phyloP scores from a whole-genome alignment of 2,888 invertebrate species.

The Halocaridina rubra region DNA sequence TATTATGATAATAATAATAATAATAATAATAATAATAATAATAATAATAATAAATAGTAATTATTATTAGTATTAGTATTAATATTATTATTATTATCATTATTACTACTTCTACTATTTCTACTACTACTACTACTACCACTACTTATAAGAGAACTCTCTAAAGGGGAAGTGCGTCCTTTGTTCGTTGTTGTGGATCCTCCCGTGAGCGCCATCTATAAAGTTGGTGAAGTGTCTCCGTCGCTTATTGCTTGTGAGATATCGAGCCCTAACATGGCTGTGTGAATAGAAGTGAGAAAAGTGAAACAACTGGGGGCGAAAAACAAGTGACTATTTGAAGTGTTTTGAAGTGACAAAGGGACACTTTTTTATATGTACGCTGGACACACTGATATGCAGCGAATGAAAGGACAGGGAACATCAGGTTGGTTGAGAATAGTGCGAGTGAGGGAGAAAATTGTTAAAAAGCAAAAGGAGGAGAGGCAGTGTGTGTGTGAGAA shows the following conservation, averaged over 20 bases:
- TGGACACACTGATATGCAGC: conserved; percentile 63
- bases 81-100: no score
- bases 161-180: no score
- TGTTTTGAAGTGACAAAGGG: conserved; percentile 33
- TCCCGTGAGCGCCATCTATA: conserved; percentile 49
- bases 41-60: no score
- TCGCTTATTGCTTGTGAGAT: conserved; percentile 47
- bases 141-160: no score
- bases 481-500: no score
- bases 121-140: no score
- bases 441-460: background rate
- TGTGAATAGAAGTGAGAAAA: conserved; percentile 53
- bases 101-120: no score
- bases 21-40: no score
- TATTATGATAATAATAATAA: no score
- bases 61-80: no score
- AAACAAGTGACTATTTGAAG: conserved; percentile 35
- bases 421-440: conserved; percentile 48
- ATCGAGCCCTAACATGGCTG: conserved; percentile 55
- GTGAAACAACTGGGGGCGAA: conserved; percentile 38
- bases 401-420: conserved; percentile 63
- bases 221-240: background rate
- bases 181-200: no score
- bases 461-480: background rate
- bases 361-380: conserved; percentile 59